Evolutionary conservation across 2,113 vertebrate species (phyloP).

Genomic region (Ammodramus savannarum): DNA sequence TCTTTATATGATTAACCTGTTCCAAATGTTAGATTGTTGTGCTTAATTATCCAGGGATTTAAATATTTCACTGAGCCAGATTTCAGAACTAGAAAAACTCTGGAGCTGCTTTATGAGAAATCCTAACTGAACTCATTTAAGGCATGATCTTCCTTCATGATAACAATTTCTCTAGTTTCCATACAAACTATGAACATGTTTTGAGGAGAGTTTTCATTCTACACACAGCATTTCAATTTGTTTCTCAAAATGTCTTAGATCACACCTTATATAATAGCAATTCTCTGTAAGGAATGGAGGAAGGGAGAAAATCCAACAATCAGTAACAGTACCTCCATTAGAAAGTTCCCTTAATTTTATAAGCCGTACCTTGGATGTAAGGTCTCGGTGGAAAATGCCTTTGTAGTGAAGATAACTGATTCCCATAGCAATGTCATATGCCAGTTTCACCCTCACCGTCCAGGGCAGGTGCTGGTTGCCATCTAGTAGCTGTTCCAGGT

Average conservation of each 20-base stretch:
- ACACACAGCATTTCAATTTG: neutral
- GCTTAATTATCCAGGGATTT: neutral
- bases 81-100: neutral
- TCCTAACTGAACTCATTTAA: conserved; percentile 8
- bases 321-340: neutral
- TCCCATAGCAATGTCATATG: conserved; percentile 86
- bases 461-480: conserved; percentile 91
- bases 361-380: conserved; percentile 91
- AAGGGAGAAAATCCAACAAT: neutral
- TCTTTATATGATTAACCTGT: neutral
- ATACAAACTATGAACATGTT: neutral
- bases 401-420: conserved; percentile 92
- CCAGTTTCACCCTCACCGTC: conserved; percentile 87
- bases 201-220: neutral
- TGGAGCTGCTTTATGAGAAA: conserved; percentile 19
- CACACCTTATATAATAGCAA: neutral
- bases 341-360: neutral
- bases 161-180: neutral
- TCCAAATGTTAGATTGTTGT: conserved; percentile 1
- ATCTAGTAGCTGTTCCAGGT: conserved; percentile 95
- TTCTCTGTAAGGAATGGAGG: neutral
- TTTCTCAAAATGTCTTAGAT: neutral
- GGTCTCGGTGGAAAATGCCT: conserved; percentile 97
- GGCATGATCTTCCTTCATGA: neutral
- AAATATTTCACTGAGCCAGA: neutral